Evolutionary conservation across 30 jellyfish, hydroid and myxozoan genomes (phyloP).

Genomic region (Aurelia aurita): DNA sequence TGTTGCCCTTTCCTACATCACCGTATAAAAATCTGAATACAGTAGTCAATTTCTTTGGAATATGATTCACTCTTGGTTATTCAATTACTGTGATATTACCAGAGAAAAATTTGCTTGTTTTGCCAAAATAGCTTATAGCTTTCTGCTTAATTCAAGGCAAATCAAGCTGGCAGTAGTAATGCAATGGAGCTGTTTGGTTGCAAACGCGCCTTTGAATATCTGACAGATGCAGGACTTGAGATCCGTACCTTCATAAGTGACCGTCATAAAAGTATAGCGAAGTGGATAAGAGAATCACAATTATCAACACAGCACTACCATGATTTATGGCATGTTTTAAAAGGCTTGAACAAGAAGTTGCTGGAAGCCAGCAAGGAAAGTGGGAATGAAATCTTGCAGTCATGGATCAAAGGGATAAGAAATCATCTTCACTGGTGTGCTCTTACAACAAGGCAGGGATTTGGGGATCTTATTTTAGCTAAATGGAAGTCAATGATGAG

Average conservation of each 20-base stretch:
- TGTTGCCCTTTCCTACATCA: too few relatives aligned
- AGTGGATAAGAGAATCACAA: slow-evolving; percentile 36
- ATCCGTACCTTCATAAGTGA: slow-evolving; percentile 30
- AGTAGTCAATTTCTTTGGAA: too few relatives aligned
- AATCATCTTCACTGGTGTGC: slow-evolving; percentile 35
- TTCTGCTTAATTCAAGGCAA: too few relatives aligned
- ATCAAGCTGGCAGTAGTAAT: too few relatives aligned
- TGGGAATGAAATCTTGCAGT: slow-evolving; percentile 25
- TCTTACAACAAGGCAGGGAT: slow-evolving; percentile 34
- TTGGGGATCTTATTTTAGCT: slow-evolving; percentile 17
- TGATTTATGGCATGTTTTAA: slow-evolving; percentile 45
- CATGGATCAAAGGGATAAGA: slow-evolving; percentile 13
- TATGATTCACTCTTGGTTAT: too few relatives aligned
- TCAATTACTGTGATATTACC: too few relatives aligned
- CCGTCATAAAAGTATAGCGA: slow-evolving; percentile 37
- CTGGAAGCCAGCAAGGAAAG: slow-evolving; percentile 28
- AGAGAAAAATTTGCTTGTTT: too few relatives aligned
- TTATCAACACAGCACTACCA: slow-evolving; percentile 25
- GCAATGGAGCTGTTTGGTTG: too few relatives aligned
- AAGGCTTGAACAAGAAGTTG: not conserved
- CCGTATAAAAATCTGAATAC: too few relatives aligned
- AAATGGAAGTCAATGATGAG: slow-evolving; percentile 30
- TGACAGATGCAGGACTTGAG: slow-evolving; percentile 21
- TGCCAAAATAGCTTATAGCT: too few relatives aligned
- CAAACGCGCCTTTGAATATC: not conserved